Percentiles rank a stretch among this genome's conserved stretches.
phyloP scores from a whole-genome alignment of 1,140 invertebrate genomes.

The Eupristina koningsbergeri region DNA sequence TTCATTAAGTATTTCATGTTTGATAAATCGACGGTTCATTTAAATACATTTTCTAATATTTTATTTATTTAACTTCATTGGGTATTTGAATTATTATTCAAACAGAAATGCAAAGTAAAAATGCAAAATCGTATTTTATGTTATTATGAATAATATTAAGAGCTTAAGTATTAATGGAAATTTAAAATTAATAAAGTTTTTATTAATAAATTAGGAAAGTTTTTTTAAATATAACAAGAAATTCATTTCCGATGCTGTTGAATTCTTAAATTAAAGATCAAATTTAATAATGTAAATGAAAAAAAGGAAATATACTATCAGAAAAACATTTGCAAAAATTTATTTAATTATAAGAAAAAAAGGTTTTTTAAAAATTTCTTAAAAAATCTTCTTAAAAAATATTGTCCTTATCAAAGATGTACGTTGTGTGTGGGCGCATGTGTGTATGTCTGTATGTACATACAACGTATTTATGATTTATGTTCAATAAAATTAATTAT shows the following conservation, averaged over 20 bases:
- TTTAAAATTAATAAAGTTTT: conserved; percentile 25
- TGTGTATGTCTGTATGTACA: neutral
- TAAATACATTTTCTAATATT: too few relatives aligned
- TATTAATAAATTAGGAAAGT: neutral
- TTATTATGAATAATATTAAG: neutral
- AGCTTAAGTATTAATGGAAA: neutral
- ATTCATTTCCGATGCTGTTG: conserved; percentile 36
- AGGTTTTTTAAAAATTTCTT: too few relatives aligned
- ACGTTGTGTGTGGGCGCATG: conserved; percentile 32
- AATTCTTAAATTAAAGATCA: conserved; percentile 38
- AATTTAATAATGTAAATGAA: conserved; percentile 24
- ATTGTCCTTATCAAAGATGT: too few relatives aligned
- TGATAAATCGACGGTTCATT: too few relatives aligned
- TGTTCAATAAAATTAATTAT: conserved; percentile 24
- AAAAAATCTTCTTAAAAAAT: too few relatives aligned
- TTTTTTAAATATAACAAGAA: neutral
- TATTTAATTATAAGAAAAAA: conserved; percentile 39
- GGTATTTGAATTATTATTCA: neutral
- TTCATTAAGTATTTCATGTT: too few relatives aligned
- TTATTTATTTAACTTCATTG: neutral
- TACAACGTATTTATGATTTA: neutral
- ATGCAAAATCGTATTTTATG: conserved; percentile 2
- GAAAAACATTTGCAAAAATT: conserved; percentile 8
- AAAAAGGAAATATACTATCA: neutral
- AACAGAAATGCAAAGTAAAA: neutral